Conservation (phyloP, 2,888 invertebrate species). For the Pachymerium ferrugineum region DNA sequence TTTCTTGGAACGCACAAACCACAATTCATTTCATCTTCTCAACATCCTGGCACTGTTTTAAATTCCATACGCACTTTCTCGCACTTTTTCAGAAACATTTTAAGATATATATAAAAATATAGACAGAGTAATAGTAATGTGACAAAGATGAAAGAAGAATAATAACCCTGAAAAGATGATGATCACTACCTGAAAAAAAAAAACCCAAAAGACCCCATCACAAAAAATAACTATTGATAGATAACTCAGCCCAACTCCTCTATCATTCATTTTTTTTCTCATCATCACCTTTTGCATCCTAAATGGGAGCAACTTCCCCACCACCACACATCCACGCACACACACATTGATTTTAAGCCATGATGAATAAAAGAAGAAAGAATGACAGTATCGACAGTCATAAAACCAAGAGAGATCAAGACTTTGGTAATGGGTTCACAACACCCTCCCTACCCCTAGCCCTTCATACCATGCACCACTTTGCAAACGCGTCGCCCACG, state of each 20-base stretch:
- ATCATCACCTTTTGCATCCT: constrained; percentile 7
- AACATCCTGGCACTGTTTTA: constrained; percentile 8
- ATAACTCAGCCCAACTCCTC: neutral
- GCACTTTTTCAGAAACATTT: constrained; percentile 13
- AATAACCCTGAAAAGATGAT: constrained; percentile 2
- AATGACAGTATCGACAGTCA: constrained; percentile 13
- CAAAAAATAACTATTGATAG: neutral
- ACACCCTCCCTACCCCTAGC: neutral
- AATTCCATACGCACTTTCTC: neutral
- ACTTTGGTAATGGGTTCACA: constrained; percentile 13
- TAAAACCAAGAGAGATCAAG: constrained; percentile 13
- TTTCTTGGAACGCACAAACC: constrained; percentile 8
- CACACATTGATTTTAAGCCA: neutral
- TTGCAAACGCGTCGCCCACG: neutral
- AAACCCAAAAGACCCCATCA: neutral
- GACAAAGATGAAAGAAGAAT: constrained; percentile 8
- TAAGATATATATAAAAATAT: constrained; percentile 8
- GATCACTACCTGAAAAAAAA: neutral
- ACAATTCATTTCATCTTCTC: constrained; percentile 13
- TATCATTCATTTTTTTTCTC: neutral
- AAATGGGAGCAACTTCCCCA: neutral
- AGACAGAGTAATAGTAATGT: constrained; percentile 13
- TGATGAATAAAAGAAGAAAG: neutral
- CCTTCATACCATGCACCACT: neutral
- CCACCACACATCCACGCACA: too few relatives aligned